phyloP scores from a whole-genome alignment of 2,888 invertebrate genomes.

The Polyommatus iphigenia region DNA sequence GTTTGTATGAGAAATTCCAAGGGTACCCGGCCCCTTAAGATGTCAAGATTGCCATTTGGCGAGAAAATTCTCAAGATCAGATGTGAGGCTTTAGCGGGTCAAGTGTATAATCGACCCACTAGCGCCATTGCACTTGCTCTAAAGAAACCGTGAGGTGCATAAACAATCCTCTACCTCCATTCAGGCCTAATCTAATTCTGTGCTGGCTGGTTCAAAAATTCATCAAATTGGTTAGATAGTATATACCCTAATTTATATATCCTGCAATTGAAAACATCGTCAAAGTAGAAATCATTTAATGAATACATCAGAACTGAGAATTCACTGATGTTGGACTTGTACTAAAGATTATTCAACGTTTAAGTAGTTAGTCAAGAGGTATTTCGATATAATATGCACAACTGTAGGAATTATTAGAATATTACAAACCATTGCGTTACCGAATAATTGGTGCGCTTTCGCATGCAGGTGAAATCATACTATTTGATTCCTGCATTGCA shows the following conservation, averaged over 20 bases:
- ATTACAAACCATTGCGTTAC: slow-evolving; percentile 10
- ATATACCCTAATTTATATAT: no score
- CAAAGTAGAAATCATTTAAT: no score
- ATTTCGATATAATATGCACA: slow-evolving; percentile 4
- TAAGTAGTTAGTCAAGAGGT: not conserved
- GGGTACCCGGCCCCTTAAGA: no score
- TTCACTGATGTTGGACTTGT: not conserved
- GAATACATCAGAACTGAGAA: not conserved
- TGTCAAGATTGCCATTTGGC: slow-evolving; percentile 3
- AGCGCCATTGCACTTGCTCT: slow-evolving; percentile 22
- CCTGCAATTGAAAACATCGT: no score
- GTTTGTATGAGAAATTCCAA: no score
- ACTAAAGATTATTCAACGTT: not conserved
- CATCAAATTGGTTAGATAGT: not conserved
- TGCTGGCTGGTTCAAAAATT: not conserved
- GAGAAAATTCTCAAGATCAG: not conserved
- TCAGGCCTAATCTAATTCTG: no score
- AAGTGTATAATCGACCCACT: slow-evolving; percentile 29
- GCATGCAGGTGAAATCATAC: slow-evolving; percentile 5
- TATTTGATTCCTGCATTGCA: not conserved
- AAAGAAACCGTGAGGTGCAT: not conserved
- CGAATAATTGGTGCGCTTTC: slow-evolving; percentile 21
- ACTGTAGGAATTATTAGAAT: slow-evolving; percentile 15
- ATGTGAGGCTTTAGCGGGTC: slow-evolving; percentile 22
- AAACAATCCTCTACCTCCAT: not conserved